Conservation (phyloP, 2,113 vertebrate species). For the Perognathus longimembris region DNA sequence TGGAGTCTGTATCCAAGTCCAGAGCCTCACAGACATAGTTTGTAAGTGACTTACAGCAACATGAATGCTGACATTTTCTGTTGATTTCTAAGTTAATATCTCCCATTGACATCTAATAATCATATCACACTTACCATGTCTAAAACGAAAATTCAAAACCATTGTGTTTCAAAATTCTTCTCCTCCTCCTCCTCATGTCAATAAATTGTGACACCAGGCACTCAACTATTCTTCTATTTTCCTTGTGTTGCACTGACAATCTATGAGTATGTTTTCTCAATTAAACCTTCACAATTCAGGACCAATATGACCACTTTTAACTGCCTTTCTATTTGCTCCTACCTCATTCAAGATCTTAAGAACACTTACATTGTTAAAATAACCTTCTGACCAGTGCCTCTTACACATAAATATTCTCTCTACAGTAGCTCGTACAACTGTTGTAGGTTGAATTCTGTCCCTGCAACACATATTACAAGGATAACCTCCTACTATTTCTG, state of each 20-base stretch:
- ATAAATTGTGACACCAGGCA: neutral
- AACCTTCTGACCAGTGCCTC: fast-evolving
- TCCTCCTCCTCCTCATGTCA: neutral
- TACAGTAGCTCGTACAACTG: neutral
- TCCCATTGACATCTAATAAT: neutral
- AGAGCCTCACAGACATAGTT: neutral
- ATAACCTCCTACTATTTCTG: neutral
- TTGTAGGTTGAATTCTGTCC: neutral
- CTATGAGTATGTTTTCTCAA: neutral
- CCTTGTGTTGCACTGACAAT: neutral
- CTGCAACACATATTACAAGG: neutral
- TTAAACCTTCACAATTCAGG: neutral
- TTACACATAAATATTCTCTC: neutral
- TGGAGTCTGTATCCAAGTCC: neutral
- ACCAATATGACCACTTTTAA: neutral
- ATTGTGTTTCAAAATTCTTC: neutral
- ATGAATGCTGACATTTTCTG: neutral
- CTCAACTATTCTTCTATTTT: neutral
- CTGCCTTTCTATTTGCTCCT: neutral
- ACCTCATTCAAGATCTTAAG: neutral
- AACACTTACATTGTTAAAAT: neutral
- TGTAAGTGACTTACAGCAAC: neutral
- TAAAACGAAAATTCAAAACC: neutral
- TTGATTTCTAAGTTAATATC: neutral
- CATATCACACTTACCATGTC: neutral